Conservation (phyloP, 1,140 invertebrate genomes). For the Pteromalus puparum region DNA sequence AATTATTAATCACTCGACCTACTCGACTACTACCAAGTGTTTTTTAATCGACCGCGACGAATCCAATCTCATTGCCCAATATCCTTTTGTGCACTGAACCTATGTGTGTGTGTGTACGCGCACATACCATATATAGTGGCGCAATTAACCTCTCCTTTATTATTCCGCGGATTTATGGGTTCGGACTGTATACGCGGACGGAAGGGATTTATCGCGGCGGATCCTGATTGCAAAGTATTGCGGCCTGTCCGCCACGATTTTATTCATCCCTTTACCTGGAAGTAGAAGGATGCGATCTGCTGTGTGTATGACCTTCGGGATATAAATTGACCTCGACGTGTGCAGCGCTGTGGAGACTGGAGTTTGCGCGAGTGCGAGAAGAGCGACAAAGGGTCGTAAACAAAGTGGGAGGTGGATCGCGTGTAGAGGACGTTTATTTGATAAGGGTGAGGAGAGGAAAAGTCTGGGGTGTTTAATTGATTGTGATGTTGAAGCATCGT, state of each 20-base stretch:
- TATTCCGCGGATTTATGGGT: slow-evolving; percentile 28
- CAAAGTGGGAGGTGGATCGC: background rate
- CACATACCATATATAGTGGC: background rate
- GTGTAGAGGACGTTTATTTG: background rate
- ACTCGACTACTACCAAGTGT: background rate
- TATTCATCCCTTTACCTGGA: background rate
- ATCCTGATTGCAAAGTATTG: slow-evolving; percentile 47
- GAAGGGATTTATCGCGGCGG: slow-evolving; percentile 20
- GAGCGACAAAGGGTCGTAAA: slow-evolving; percentile 2
- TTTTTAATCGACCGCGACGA: slow-evolving; percentile 2
- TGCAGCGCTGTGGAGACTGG: background rate
- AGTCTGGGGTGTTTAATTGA: background rate
- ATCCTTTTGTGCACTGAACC: background rate
- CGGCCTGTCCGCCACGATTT: slow-evolving; percentile 9
- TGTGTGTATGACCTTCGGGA: slow-evolving; percentile 2
- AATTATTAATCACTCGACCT: slow-evolving; percentile 6
- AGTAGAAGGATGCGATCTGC: background rate
- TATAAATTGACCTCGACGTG: slow-evolving; percentile 35
- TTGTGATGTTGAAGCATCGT: background rate
- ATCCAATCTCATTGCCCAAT: slow-evolving; percentile 4
- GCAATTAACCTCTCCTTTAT: slow-evolving; percentile 40
- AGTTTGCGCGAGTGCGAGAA: too few relatives aligned
- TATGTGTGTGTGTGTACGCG: too few relatives aligned
- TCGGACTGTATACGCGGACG: background rate
- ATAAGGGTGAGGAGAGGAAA: too few relatives aligned